phyloP scores from a whole-genome alignment of 2,113 vertebrate species.

The Pollachius pollachius region DNA sequence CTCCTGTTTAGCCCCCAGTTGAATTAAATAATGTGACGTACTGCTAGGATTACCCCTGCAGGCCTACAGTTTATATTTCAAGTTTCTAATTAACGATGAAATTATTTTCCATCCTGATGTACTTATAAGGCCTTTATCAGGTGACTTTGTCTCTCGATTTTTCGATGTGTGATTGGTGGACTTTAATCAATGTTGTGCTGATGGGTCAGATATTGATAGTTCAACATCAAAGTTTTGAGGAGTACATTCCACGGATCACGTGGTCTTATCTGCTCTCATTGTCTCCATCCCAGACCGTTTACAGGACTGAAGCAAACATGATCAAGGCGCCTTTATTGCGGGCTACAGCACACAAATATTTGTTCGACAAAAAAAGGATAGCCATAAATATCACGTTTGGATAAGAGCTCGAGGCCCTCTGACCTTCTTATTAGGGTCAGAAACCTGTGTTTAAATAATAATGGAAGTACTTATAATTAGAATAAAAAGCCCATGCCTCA shows the following conservation, averaged over 20 bases:
- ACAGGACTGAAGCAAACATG: slow-evolving; percentile 61
- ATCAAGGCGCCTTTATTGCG: slow-evolving; percentile 67
- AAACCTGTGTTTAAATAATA: background rate
- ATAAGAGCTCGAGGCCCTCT: slow-evolving; percentile 8
- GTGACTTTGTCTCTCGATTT: slow-evolving; percentile 17
- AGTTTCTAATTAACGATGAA: background rate
- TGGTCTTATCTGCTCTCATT: slow-evolving; percentile 60
- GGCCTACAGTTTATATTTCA: too few relatives aligned
- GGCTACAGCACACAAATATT: slow-evolving; percentile 57
- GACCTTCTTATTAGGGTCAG: background rate
- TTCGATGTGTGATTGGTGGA: slow-evolving; percentile 25
- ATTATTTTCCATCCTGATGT: background rate
- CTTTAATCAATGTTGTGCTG: slow-evolving; percentile 48
- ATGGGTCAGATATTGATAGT: slow-evolving; percentile 41
- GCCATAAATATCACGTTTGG: background rate
- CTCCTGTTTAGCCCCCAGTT: background rate
- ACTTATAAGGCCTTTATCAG: background rate
- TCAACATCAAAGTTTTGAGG: slow-evolving; percentile 68
- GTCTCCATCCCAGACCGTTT: slow-evolving; percentile 63
- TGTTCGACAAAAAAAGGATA: slow-evolving; percentile 11
- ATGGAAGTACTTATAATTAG: background rate
- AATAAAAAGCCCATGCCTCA: too few relatives aligned
- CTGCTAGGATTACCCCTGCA: too few relatives aligned
- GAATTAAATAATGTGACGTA: background rate
- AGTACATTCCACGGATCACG: slow-evolving; percentile 51